Conservation (phyloP, 2,113 vertebrate species). For the Proterorhinus semilunaris region DNA sequence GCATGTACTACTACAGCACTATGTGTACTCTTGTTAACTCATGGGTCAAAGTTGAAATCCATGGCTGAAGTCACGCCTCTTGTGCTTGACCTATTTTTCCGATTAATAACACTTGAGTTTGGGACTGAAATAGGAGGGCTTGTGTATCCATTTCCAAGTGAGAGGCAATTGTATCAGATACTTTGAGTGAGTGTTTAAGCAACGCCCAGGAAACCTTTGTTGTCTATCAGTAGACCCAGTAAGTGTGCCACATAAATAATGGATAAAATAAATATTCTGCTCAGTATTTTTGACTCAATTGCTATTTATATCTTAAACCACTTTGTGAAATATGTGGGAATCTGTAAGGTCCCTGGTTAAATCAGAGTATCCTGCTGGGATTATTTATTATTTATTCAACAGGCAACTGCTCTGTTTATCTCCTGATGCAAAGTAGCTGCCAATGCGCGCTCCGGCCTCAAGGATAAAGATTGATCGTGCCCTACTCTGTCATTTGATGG, state of each 20-base stretch:
- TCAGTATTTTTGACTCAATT: constrained; percentile 48
- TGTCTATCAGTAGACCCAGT: constrained; percentile 35
- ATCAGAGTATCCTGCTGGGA: constrained; percentile 46
- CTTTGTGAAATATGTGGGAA: constrained; percentile 2
- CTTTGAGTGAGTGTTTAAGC: constrained; percentile 29
- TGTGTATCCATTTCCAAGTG: constrained; percentile 37
- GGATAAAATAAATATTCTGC: constrained; percentile 53
- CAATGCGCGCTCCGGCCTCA: constrained; percentile 26
- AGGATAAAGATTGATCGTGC: constrained; percentile 43
- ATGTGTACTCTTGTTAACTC: constrained; percentile 15
- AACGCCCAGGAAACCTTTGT: constrained; percentile 19
- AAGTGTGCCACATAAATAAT: constrained; percentile 55
- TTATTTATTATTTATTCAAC: constrained; percentile 57
- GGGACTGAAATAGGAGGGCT: constrained; percentile 23
- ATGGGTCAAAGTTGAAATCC: constrained; percentile 19
- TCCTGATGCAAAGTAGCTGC: constrained; percentile 55
- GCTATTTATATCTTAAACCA: constrained; percentile 53
- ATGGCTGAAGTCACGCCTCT: constrained; percentile 15
- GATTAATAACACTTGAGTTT: constrained; percentile 19
- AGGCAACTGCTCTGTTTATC: constrained; percentile 48
- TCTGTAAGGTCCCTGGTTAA: constrained; percentile 35
- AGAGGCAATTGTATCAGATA: constrained; percentile 20
- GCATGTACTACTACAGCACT: background rate
- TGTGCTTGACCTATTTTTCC: background rate
- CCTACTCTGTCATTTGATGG: constrained; percentile 17